phyloP scores from a whole-genome alignment of 1,140 invertebrate genomes.

The Drosophila sechellia region DNA sequence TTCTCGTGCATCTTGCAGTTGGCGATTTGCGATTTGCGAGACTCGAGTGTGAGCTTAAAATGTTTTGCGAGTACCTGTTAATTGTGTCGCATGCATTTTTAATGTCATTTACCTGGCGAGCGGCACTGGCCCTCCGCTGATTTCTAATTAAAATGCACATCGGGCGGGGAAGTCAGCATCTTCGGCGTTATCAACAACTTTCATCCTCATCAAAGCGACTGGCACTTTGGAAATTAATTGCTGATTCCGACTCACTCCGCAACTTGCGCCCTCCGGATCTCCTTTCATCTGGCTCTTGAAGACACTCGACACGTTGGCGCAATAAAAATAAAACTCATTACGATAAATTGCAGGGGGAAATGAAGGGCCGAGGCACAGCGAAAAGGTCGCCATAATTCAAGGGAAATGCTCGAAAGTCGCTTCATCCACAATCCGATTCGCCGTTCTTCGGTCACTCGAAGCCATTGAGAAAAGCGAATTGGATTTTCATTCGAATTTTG shows the following conservation, averaged over 20 bases:
- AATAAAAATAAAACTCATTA: constrained; percentile 73
- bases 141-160: constrained; percentile 75
- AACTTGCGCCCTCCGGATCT: constrained; percentile 20
- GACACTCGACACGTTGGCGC: constrained; percentile 69
- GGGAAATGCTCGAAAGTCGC: constrained; percentile 61
- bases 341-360: constrained; percentile 45
- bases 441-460: constrained; percentile 26
- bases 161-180: constrained; percentile 17
- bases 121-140: constrained; percentile 15
- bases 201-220: constrained; percentile 58
- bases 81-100: constrained; percentile 53
- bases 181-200: constrained; percentile 50
- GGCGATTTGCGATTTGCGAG: constrained; percentile 3
- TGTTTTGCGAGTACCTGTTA: constrained; percentile 46
- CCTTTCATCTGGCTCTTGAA: constrained; percentile 40
- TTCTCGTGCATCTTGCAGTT: background rate
- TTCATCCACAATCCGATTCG: constrained; percentile 43
- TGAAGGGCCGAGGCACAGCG: constrained; percentile 4
- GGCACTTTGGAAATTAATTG: constrained; percentile 73
- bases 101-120: constrained; percentile 48
- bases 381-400: constrained; percentile 63
- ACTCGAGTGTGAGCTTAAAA: constrained; percentile 27
- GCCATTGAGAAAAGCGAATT: constrained; percentile 29
- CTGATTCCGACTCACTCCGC: constrained; percentile 41
- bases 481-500: constrained; percentile 49